Base-by-base conservation (phyloP, 2,113 vertebrate genomes). In the Corydoras maculifer region DNA sequence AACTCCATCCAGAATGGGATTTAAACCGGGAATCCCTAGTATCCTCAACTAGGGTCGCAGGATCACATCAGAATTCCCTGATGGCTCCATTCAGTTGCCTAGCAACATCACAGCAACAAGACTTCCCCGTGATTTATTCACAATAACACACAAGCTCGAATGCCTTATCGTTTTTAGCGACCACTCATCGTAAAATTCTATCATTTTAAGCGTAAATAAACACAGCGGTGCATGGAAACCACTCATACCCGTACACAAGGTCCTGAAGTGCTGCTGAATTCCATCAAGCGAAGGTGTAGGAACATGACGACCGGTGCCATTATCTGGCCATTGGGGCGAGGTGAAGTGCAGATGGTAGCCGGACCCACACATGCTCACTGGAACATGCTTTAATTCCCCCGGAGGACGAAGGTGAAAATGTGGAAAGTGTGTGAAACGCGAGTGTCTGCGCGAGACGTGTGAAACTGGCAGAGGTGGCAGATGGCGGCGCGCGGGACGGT, bases 381-480 rank as follows among this genome's bases (percentile, higher is more conserved):
- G 12, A 29, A 14, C 30, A 64, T 18, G 57, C 15, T 32, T 58
- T 25, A 48, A 64, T 64, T 48, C 29, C 57, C 58, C 48, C 11
- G 3, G 29, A 73, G 48, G n/a, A 30, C 29, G 18, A 48, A 73
- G 71, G 32, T 69, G 57, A 73, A 65, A 65, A 58, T 53, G 50
- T 54, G 32, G 67, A 15, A 15, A 18, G 51, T 66, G 58, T 71
- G 57, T 54, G 54, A 62, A 29, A 53, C 31, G 70, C 73, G 74
- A 71, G 64, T 75, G 64, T 68, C 58, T 61, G 65, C 61, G 69
- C 68, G 35, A 57, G 68, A 49, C n/a, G 64, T 70, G 70, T 69
- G 51, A 65, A 63, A 58, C 54, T 15, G 60, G 70, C 55, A 51
- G 54, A 61, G 66, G 65, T 76, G 68, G 75, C 77, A 79, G 77